phyloP scores from a whole-genome alignment of 2,113 vertebrate genomes.

The Gyps fulvus region DNA sequence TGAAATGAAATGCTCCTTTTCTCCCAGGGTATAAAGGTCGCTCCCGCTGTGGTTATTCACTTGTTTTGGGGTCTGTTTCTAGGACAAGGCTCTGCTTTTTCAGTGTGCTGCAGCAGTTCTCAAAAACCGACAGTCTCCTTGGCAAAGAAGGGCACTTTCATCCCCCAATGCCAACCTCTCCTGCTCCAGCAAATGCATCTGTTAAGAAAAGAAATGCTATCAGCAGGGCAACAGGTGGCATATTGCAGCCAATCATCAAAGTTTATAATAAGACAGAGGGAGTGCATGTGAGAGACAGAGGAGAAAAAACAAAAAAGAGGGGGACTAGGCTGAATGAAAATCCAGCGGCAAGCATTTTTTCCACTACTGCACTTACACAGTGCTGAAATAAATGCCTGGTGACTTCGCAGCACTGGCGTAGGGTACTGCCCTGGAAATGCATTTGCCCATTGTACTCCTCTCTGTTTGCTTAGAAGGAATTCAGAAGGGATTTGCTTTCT shows the following conservation, averaged over 20 bases:
- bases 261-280: slow-evolving; percentile 10
- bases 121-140: neutral
- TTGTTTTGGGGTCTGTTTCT: neutral
- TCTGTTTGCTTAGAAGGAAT: slow-evolving; percentile 78
- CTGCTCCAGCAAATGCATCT: neutral
- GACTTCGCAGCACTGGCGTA: neutral
- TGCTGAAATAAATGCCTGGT: neutral
- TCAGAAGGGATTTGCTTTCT: slow-evolving; percentile 79
- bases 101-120: neutral
- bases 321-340: neutral
- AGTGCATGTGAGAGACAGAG: neutral
- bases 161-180: neutral
- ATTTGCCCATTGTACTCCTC: slow-evolving; percentile 70
- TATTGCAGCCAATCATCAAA: neutral
- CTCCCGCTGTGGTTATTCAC: neutral
- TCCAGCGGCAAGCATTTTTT: neutral
- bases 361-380: neutral
- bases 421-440: neutral
- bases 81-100: neutral
- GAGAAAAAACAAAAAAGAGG: neutral
- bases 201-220: slow-evolving; percentile 41
- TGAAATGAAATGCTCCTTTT: neutral
- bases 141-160: neutral
- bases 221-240: slow-evolving; percentile 42
- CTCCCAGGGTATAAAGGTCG: neutral